Evolutionary conservation across 23 tunicate genomes (phyloP).

Genomic region (Trididemnum clinides): DNA sequence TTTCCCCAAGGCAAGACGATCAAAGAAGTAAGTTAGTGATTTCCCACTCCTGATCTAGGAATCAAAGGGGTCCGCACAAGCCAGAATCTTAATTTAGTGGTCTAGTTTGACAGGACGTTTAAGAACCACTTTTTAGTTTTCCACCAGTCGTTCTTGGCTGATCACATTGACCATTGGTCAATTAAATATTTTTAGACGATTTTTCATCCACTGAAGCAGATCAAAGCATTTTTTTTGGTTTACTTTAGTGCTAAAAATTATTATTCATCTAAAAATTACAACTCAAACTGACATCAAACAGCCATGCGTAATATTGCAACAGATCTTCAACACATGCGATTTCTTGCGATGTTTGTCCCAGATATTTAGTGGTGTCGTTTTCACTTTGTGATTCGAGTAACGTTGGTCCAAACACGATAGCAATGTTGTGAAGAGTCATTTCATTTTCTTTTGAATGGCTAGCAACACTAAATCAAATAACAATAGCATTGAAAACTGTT

Average conservation of each 20-base stretch:
- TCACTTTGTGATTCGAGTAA: constrained; percentile 66
- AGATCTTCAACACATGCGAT: constrained; percentile 85
- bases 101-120: too few species aligned
- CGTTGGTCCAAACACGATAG: constrained; percentile 95
- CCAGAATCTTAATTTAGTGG: too few species aligned
- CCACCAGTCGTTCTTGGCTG: too few species aligned
- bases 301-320: constrained; percentile 54
- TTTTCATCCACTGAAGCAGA: too few species aligned
- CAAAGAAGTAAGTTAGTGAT: too few species aligned
- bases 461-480: constrained; percentile 56
- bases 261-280: too few species aligned
- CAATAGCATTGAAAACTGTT: background rate
- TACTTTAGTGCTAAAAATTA: too few species aligned
- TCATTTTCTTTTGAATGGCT: constrained; percentile 81
- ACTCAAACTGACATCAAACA: constrained; percentile 73
- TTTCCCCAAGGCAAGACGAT: too few species aligned
- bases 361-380: constrained; percentile 15
- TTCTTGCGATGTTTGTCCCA: constrained; percentile 83
- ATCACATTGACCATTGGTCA: background rate
- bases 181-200: background rate
- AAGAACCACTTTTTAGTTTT: too few species aligned
- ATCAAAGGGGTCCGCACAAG: too few species aligned
- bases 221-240: too few species aligned
- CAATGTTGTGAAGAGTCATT: constrained; percentile 81
- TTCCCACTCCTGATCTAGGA: too few species aligned